These are phyloP conservation scores for Thereva nobilitata DNA, from an alignment of 2,888 invertebrate genomes.

Conservation along the genomic window DNA sequence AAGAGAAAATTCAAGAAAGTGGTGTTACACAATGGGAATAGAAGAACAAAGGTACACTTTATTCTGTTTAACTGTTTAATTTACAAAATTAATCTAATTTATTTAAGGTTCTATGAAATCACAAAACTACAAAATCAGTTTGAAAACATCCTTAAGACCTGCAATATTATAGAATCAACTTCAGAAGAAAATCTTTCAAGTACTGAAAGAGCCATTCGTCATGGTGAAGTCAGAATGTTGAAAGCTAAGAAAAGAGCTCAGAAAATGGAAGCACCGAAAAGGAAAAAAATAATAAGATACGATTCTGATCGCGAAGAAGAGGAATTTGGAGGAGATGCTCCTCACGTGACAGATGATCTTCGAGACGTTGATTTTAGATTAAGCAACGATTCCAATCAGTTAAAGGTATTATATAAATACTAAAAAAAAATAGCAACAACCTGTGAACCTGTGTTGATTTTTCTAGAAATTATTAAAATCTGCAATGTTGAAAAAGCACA, in stretches of 20 bases:
- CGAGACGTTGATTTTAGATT: constrained; percentile 86
- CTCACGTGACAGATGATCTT: constrained; percentile 69
- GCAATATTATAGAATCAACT: constrained; percentile 64
- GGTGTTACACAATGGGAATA: constrained; percentile 88
- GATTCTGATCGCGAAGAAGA: constrained; percentile 67
- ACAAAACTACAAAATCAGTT: constrained; percentile 91
- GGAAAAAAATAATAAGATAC: constrained; percentile 75
- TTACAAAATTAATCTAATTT: constrained; percentile 7
- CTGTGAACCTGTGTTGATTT: constrained; percentile 13
- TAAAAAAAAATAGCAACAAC: constrained; percentile 45
- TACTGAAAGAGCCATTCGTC: constrained; percentile 77
- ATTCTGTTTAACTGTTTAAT: not conserved
- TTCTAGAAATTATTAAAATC: constrained; percentile 65
- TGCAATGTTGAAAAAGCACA: constrained; percentile 66
- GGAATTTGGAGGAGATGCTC: constrained; percentile 60
- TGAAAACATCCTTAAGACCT: constrained; percentile 76
- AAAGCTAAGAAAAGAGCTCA: constrained; percentile 78
- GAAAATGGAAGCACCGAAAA: constrained; percentile 70
- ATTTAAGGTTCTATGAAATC: constrained; percentile 80
- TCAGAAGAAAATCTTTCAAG: constrained; percentile 65
- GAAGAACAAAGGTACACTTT: constrained; percentile 81
- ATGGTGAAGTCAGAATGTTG: constrained; percentile 88
- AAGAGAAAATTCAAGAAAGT: constrained; percentile 65
- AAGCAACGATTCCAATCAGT: constrained; percentile 73
- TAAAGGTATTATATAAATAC: constrained; percentile 62